Base-by-base conservation (phyloP, 2,797 vertebrate genomes). In the Eleutherodactylus coqui region DNA sequence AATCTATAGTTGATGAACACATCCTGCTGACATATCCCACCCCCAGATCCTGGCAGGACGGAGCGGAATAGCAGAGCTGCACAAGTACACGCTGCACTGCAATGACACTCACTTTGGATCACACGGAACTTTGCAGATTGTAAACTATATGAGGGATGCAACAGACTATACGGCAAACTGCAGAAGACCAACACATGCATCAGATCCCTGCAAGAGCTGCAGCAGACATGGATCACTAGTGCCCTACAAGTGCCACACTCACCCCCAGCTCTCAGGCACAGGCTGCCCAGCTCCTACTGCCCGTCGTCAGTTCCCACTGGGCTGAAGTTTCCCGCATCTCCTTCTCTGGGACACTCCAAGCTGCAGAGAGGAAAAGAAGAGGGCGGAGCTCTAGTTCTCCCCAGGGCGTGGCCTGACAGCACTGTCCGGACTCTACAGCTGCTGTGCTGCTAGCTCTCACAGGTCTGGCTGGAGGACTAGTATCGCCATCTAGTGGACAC, bases 1-100 rank as follows among this genome's bases (percentile, higher is more conserved):
- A 84, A 70, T 67, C 62, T 78, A n/a, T 21, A 16, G 38, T 29
- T 77, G 79, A 69, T 60, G 41, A 84, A 84, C 84, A 87, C 86
- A 87, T 84, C 82, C 86, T 87, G 86, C 81, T 73, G 86, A 87
- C 85, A 87, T 76, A 24, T 78, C 80, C 80, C 85, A 78, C 85
- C 75, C 85, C 79, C 80, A 60, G 67, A 32, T 78, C 84, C 84
- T 72, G 55, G 43, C 32, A 84, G 83, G 60, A 78, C 60, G 32
- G 3, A 85, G 83, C 76, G 41, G 64, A 62, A 21, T 29, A 69
- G 45, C 19, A 53, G 47, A 34, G 38, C 75, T 79, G n/a, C 21
- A 79, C 76, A 79, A 53, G 34, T 16, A 53, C 60, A 45, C 43
- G 70, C 2, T 60, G 76, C 34, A 55, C 53, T 55, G 24, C 47